Evolutionary conservation across 1,140 invertebrate genomes (phyloP).

Genomic region (Ctenoplectra terminalis): DNA sequence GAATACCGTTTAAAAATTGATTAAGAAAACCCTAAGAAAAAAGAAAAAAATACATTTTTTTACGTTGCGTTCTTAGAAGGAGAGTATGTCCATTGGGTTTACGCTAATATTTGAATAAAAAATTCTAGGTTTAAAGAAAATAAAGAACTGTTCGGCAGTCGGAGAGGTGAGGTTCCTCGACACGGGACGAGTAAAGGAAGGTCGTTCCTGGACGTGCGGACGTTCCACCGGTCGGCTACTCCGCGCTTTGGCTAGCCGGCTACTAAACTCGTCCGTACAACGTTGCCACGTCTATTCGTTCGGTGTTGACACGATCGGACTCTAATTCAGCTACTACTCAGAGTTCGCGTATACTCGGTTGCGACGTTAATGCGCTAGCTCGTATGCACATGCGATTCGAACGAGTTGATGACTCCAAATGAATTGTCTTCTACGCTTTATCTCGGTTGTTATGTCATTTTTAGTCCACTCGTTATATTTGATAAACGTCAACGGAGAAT

Average conservation of each 20-base stretch:
- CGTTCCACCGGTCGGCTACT: constrained; percentile 63
- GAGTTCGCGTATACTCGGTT: constrained; percentile 26
- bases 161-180: constrained; percentile 50
- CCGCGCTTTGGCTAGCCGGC: constrained; percentile 64
- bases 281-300: constrained; percentile 71
- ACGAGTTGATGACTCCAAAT: constrained; percentile 8
- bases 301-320: constrained; percentile 64
- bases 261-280: constrained; percentile 70
- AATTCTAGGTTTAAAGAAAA: background rate
- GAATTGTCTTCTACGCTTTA: constrained; percentile 25
- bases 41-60: background rate
- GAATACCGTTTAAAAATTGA: too few species aligned
- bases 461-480: background rate
- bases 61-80: background rate
- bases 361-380: constrained; percentile 39
- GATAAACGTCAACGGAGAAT: background rate
- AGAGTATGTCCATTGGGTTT: background rate
- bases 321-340: constrained; percentile 65
- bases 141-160: constrained; percentile 33
- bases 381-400: constrained; percentile 26
- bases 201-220: constrained; percentile 66
- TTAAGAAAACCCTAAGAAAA: too few species aligned
- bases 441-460: background rate
- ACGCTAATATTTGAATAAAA: background rate
- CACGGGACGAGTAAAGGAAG: constrained; percentile 56